Evolutionary conservation across 23 tunicate species (phyloP).

Genomic region (Ciona savignyi): DNA sequence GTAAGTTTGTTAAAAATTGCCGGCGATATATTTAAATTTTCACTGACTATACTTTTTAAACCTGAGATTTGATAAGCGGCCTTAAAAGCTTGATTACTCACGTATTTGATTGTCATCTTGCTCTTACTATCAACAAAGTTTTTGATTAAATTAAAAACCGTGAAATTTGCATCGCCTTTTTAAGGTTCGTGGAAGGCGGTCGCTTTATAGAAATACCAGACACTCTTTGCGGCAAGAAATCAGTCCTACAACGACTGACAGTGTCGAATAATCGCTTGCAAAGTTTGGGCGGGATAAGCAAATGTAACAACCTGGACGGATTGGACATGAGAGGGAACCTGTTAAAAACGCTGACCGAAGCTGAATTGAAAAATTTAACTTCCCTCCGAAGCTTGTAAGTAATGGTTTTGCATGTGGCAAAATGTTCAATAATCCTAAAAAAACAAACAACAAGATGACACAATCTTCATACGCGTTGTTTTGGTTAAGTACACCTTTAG

Average conservation of each 20-base stretch:
- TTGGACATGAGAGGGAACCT: constrained; percentile 38
- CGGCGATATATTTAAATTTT: neutral
- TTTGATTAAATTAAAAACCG: neutral
- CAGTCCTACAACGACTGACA: constrained; percentile 6
- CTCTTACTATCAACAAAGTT: neutral
- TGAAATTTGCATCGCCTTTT: too few relatives aligned
- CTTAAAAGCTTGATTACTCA: neutral
- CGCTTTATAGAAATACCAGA: constrained; percentile 26
- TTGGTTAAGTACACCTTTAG: neutral
- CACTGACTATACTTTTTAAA: neutral
- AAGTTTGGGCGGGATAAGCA: constrained; percentile 24
- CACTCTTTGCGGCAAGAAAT: constrained; percentile 21
- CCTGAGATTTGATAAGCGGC: neutral
- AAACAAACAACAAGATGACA: neutral
- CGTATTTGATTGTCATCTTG: neutral
- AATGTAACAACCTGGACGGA: constrained; percentile 23
- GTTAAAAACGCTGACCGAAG: neutral
- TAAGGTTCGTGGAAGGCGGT: constrained; percentile 57
- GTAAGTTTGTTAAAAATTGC: constrained; percentile 58
- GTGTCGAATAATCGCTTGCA: constrained; percentile 25
- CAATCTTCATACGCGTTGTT: neutral
- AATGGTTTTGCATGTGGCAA: too few relatives aligned
- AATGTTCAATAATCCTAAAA: too few relatives aligned
- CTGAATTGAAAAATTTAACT: constrained; percentile 36
- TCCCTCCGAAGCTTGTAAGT: constrained; percentile 44